Evolutionary conservation across 2,797 vertebrate species (phyloP), one percentile per base, ranked within the genome.

Genomic region (Spea hammondii): DNA sequence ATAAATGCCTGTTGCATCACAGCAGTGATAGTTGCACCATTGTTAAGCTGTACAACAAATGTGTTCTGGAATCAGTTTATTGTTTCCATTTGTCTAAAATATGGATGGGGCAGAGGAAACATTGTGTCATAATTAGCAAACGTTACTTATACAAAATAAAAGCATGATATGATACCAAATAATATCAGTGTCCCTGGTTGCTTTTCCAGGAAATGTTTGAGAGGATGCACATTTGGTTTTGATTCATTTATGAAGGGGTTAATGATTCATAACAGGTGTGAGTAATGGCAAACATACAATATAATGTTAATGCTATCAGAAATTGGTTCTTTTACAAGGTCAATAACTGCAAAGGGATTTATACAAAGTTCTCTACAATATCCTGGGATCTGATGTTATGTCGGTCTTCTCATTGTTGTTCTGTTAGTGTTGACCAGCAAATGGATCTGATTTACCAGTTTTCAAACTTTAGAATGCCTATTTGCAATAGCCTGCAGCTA

Each of bases 181-280:
- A 7, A 5, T 53, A n/a, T 17, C 17, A 46, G n/a, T 11, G 11
- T 6, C 32, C 12, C 2, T 48, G 5, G 10, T 54, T 66, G 54
- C 50, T 57, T 49, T 57, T 47, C 48, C 12, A 44, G 46, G 70
- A 60, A 68, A 68, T 48, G 17, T 49, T 51, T 79, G 70, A 45
- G 65, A 54, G 77, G 77, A 70, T 72, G 70, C 50, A 12, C 55
- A 57, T 59, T 65, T 71, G 11, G 47, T 51, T 6, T 64, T 6
- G 8, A 17, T 44, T 68, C 46, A 3, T 53, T 65, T 5, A 46
- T 73, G 32, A n/a, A 62, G 8, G 44, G 4, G 44, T 12, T 14
- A 49, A 57, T 11, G 55, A 59, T 59, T 50, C 46, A 65, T 6
- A 8, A 17, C 9, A 8, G 48, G n/a, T 13, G 55, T 74, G 13